Percentiles rank a stretch among this genome's conserved stretches.
These are phyloP conservation scores for Sitta europaea DNA, from an alignment of 2,113 vertebrate species.

Conservation along the genomic window DNA sequence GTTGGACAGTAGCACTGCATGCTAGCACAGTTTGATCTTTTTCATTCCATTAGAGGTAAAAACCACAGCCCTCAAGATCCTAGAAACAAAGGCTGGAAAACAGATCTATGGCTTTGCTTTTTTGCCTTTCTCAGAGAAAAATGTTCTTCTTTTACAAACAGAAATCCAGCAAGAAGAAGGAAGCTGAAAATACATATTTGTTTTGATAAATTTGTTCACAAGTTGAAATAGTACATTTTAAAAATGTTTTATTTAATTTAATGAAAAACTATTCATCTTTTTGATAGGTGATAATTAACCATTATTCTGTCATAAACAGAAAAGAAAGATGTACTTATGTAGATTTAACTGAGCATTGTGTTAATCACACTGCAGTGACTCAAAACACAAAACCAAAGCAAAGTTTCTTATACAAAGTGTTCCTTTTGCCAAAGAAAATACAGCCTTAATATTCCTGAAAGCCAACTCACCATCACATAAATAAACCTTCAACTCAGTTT, in stretches of 20 bases:
- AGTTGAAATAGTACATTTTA: conserved; percentile 37
- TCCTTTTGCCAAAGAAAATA: conserved; percentile 37
- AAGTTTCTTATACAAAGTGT: conserved; percentile 57
- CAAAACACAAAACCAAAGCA: conserved; percentile 59
- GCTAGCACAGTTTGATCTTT: conserved; percentile 16
- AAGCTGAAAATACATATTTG: conserved; percentile 39
- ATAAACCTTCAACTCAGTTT: neutral
- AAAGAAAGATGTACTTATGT: conserved; percentile 59
- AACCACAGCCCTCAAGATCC: neutral
- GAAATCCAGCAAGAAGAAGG: neutral
- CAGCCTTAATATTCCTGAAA: conserved; percentile 5
- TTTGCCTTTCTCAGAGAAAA: neutral
- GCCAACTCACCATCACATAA: conserved; percentile 5
- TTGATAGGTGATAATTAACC: conserved; percentile 73
- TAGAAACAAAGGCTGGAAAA: neutral
- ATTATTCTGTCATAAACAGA: conserved; percentile 75
- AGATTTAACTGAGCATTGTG: conserved; percentile 58
- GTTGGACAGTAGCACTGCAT: neutral
- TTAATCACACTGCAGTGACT: conserved; percentile 71
- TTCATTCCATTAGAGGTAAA: conserved; percentile 21
- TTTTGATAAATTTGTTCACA: conserved; percentile 62
- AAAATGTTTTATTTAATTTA: conserved; percentile 68
- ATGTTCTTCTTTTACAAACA: neutral
- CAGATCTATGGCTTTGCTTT: neutral
- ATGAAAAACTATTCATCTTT: conserved; percentile 66